phyloP scores from a whole-genome alignment of 2,888 invertebrate genomes.

The Tetranychus piercei region DNA sequence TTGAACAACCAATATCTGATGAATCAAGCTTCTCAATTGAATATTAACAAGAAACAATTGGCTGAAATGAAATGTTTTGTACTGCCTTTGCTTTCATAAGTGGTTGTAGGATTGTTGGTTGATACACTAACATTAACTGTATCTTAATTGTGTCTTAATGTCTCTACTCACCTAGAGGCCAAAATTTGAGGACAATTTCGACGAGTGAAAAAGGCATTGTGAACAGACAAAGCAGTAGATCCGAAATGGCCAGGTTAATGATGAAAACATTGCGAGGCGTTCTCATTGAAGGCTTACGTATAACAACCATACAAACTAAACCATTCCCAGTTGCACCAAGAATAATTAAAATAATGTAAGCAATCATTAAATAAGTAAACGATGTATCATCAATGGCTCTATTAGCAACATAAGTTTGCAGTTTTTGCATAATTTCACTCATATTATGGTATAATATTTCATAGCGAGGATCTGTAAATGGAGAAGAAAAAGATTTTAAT shows the following conservation, averaged over 20 bases:
- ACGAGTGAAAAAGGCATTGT: conserved; percentile 75
- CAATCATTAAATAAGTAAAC: conserved; percentile 46
- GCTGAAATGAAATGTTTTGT: too few species aligned
- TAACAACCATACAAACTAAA: conserved; percentile 56
- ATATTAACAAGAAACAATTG: too few species aligned
- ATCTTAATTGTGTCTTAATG: too few species aligned
- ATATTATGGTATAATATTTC: not conserved
- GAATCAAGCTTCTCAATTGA: too few species aligned
- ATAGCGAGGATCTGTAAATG: not conserved
- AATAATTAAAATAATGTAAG: conserved; percentile 56
- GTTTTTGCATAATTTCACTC: not conserved
- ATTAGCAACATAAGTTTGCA: not conserved
- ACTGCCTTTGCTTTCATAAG: too few species aligned
- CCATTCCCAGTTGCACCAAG: conserved; percentile 68
- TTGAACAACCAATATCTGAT: too few species aligned
- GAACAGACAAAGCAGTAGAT: conserved; percentile 64
- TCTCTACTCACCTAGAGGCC: conserved; percentile 60
- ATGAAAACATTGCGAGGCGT: conserved; percentile 81
- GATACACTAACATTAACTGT: too few species aligned
- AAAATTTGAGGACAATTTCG: conserved; percentile 64
- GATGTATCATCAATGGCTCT: conserved; percentile 48
- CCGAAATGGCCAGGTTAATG: conserved; percentile 58
- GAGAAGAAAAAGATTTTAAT: too few species aligned
- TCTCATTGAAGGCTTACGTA: conserved; percentile 67
- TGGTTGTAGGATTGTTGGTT: too few species aligned